A percentile compares a stretch with the other conserved stretches of the same genome.
Evolutionary conservation across 2,888 invertebrate species (phyloP).

Genomic region (Chydorus sphaericus): DNA sequence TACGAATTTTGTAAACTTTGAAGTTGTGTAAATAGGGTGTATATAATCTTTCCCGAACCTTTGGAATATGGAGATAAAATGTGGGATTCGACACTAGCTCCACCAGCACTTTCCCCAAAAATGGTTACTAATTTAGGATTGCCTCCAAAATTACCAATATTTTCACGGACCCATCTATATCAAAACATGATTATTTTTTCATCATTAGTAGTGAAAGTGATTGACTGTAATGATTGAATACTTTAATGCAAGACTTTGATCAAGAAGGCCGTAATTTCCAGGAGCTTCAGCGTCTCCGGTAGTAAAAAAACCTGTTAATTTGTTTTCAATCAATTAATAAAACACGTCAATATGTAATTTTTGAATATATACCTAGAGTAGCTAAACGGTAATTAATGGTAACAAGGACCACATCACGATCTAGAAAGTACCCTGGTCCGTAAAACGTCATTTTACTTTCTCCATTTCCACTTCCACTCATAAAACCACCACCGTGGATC

Average conservation of each 20-base stretch:
- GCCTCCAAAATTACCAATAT: constrained; percentile 16
- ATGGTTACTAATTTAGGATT: constrained; percentile 15
- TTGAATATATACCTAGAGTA: constrained; percentile 14
- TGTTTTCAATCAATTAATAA: background rate
- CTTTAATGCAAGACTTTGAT: constrained; percentile 16
- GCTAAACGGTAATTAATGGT: constrained; percentile 53
- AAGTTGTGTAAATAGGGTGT: background rate
- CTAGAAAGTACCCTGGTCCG: constrained; percentile 1
- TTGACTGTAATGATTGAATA: constrained; percentile 20
- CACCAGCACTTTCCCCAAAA: constrained; percentile 18
- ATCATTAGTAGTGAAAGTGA: background rate
- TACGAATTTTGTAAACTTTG: background rate
- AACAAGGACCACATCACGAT: constrained; percentile 45
- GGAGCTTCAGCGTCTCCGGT: constrained; percentile 14
- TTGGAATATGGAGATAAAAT: background rate
- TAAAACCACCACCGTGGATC: constrained; percentile 11
- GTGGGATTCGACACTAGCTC: constrained; percentile 14
- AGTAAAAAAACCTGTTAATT: constrained; percentile 15
- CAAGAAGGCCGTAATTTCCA: constrained; percentile 16
- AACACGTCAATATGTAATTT: background rate
- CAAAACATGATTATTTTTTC: too few relatives aligned
- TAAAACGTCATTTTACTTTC: constrained; percentile 3
- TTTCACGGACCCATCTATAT: constrained; percentile 14
- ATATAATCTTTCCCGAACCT: too few relatives aligned
- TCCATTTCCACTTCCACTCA: background rate